Conservation (phyloP, 2,888 invertebrate genomes). For the Saturnia pavonia region DNA sequence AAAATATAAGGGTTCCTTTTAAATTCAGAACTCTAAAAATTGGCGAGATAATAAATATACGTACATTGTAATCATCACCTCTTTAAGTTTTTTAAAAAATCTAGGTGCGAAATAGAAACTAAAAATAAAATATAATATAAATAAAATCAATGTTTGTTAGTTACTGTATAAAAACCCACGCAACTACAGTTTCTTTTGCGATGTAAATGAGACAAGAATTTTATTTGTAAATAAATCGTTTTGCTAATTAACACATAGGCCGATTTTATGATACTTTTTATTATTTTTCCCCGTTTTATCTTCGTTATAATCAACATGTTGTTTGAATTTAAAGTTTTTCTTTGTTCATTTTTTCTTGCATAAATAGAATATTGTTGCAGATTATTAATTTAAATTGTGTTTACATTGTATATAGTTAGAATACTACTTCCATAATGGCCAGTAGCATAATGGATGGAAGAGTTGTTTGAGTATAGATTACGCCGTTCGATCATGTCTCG, state of each 20-base stretch:
- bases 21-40: too few species aligned
- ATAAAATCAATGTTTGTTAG: not conserved
- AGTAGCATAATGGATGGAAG: not conserved
- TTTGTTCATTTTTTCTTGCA: not conserved
- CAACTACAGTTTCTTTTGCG: not conserved
- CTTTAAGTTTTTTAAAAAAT: not conserved
- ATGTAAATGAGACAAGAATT: not conserved
- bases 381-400: not conserved
- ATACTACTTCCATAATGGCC: not conserved
- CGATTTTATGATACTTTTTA: not conserved
- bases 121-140: not conserved
- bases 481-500: not conserved
- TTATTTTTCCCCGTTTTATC: not conserved
- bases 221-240: constrained; percentile 1
- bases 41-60: not conserved
- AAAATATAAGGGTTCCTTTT: too few species aligned
- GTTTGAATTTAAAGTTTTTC: not conserved
- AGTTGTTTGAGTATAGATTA: not conserved
- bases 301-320: not conserved
- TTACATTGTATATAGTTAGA: not conserved
- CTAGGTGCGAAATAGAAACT: not conserved
- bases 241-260: constrained; percentile 1
- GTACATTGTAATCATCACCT: not conserved
- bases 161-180: not conserved
- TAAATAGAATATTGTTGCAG: not conserved